A percentile compares a stretch with the other conserved stretches of the same genome.
Evolutionary conservation across 2,888 invertebrate species (phyloP).

Genomic region (Hipparchia sbordonii): DNA sequence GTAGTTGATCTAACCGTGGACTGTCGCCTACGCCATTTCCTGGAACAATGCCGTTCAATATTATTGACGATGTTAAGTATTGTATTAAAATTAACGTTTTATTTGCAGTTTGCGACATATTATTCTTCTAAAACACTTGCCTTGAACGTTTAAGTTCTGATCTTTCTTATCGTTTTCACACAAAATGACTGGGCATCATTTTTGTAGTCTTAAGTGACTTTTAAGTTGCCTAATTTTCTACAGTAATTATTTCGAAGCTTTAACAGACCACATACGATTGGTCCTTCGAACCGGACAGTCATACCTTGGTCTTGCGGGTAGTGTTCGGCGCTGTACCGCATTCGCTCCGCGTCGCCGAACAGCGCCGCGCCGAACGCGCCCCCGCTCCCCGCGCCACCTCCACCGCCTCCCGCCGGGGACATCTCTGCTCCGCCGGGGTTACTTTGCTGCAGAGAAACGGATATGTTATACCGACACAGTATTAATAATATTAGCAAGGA

Average conservation of each 20-base stretch:
- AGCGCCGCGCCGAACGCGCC: slow-evolving; percentile 52
- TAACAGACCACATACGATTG: neutral
- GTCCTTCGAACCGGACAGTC: neutral
- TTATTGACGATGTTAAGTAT: too few species aligned
- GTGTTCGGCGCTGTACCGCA: slow-evolving; percentile 55
- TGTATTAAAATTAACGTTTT: too few species aligned
- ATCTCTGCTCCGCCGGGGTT: slow-evolving; percentile 50
- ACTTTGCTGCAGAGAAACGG: slow-evolving; percentile 33
- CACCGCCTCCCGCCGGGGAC: slow-evolving; percentile 53
- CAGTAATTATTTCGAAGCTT: neutral
- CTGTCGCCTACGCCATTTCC: slow-evolving; percentile 63
- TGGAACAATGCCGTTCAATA: slow-evolving; percentile 28
- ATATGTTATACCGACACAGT: neutral
- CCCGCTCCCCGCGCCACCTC: slow-evolving; percentile 35
- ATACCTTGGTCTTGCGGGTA: slow-evolving; percentile 65
- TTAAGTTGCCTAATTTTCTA: too few species aligned
- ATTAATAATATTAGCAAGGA: too few species aligned
- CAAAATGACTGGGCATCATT: too few species aligned
- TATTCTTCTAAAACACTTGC: too few species aligned
- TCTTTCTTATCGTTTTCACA: too few species aligned
- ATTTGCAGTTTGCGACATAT: too few species aligned
- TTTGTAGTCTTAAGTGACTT: neutral
- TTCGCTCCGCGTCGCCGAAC: slow-evolving; percentile 57
- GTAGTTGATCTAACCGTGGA: slow-evolving; percentile 73
- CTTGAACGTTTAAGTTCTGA: too few species aligned